Evolutionary conservation across 2,113 vertebrate genomes (phyloP).

Genomic region (Macaca nemestrina): DNA sequence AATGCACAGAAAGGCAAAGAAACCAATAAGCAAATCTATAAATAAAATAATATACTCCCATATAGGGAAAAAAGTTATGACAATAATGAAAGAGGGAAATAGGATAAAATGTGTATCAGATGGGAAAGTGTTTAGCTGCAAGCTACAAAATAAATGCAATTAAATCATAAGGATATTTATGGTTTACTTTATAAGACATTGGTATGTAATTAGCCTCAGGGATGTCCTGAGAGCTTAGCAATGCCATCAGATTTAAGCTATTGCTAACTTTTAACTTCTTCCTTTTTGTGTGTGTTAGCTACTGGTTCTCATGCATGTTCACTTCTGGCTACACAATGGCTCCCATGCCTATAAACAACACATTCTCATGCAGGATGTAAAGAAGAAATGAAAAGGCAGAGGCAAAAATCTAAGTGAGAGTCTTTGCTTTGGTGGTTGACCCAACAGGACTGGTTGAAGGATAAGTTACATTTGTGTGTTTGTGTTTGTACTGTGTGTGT

Average conservation of each 20-base stretch:
- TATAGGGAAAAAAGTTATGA: background rate
- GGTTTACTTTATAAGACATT: background rate
- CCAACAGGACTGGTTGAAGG: background rate
- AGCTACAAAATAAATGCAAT: background rate
- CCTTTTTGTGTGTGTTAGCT: background rate
- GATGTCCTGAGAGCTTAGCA: background rate
- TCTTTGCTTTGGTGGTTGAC: background rate
- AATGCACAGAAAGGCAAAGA: background rate
- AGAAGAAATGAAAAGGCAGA: background rate
- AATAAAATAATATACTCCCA: background rate
- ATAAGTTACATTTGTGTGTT: background rate
- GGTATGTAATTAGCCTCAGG: background rate
- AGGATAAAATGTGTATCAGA: background rate
- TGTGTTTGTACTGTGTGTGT: background rate
- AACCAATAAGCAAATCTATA: background rate
- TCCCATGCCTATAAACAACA: background rate
- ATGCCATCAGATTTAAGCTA: background rate
- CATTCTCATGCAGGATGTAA: background rate
- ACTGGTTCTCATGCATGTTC: background rate
- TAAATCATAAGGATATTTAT: background rate
- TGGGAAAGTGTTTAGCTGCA: background rate
- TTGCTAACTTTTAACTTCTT: background rate
- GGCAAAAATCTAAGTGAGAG: background rate
- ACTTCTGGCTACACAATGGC: background rate
- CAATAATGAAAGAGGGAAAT: background rate